Conservation (phyloP, 2,113 vertebrate species). For the Anser cygnoides region DNA sequence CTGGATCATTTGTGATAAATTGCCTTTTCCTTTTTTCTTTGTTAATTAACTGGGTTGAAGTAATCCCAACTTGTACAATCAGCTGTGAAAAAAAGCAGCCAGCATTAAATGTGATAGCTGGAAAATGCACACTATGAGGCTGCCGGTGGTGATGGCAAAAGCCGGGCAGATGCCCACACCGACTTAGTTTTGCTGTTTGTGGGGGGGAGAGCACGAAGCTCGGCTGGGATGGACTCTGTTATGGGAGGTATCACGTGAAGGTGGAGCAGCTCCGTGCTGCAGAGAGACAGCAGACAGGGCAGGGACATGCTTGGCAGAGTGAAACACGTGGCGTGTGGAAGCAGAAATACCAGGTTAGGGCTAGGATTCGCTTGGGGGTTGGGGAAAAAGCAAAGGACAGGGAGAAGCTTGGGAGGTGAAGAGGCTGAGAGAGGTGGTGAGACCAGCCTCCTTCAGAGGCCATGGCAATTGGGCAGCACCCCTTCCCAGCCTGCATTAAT, state of each 20-base stretch:
- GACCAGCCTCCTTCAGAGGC: too few species aligned
- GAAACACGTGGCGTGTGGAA: neutral
- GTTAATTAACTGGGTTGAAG: neutral
- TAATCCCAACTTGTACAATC: neutral
- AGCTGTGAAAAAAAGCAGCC: neutral
- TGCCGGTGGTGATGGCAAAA: neutral
- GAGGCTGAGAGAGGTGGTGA: too few species aligned
- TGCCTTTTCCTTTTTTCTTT: neutral
- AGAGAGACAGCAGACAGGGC: neutral
- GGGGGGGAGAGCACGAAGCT: neutral
- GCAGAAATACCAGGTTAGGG: neutral
- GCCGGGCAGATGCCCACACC: neutral
- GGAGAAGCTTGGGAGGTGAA: neutral
- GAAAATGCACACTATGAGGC: neutral
- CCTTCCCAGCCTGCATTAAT: too few species aligned
- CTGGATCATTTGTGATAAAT: neutral
- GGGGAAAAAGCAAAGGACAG: neutral
- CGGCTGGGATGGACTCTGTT: neutral
- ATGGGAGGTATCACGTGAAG: too few species aligned
- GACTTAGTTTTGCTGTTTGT: accelerated
- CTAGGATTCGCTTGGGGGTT: neutral
- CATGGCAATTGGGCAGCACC: too few species aligned
- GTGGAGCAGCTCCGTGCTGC: neutral
- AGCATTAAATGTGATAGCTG: neutral
- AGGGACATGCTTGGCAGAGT: neutral